These are phyloP conservation scores for Ectropis crepuscularia DNA, from an alignment of 2,888 invertebrate species.

Conservation along the genomic window DNA sequence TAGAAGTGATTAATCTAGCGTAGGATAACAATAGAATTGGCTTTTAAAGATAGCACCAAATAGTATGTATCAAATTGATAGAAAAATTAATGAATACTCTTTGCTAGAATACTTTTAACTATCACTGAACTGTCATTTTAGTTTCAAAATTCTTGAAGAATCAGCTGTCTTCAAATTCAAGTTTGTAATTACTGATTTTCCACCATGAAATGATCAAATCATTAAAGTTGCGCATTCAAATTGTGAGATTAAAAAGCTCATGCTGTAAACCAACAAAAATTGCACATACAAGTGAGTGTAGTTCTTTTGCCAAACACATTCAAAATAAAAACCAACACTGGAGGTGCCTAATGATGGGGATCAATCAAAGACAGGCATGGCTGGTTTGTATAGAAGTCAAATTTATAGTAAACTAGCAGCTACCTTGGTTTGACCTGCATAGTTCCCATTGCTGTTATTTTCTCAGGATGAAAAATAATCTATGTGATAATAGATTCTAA, in stretches of 20 bases:
- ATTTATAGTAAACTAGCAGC: not conserved
- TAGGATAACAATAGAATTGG: no score
- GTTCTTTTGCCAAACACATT: constrained; percentile 40
- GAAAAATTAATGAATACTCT: no score
- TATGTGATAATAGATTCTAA: no score
- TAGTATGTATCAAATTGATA: no score
- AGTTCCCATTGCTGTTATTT: not conserved
- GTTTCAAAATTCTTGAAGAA: constrained; percentile 12
- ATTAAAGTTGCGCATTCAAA: constrained; percentile 48
- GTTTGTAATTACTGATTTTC: constrained; percentile 22
- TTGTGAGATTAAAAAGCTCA: constrained; percentile 50
- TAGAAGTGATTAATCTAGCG: no score
- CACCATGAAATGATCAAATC: constrained; percentile 65
- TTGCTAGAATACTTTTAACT: no score
- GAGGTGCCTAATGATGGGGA: constrained; percentile 52
- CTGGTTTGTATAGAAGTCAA: constrained; percentile 50
- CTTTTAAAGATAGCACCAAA: no score
- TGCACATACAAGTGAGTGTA: constrained; percentile 53
- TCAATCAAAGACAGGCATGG: constrained; percentile 44
- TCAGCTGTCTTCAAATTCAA: not conserved
- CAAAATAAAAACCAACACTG: constrained; percentile 44
- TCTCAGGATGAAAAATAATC: no score
- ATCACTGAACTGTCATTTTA: constrained; percentile 3
- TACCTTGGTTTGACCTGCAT: not conserved
- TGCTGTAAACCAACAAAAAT: constrained; percentile 38